A percentile compares a stretch with the other conserved stretches of the same genome.
phyloP scores from a whole-genome alignment of 37 sponge, comb jelly and placozoan genomes.

The Eunapius fragilis region DNA sequence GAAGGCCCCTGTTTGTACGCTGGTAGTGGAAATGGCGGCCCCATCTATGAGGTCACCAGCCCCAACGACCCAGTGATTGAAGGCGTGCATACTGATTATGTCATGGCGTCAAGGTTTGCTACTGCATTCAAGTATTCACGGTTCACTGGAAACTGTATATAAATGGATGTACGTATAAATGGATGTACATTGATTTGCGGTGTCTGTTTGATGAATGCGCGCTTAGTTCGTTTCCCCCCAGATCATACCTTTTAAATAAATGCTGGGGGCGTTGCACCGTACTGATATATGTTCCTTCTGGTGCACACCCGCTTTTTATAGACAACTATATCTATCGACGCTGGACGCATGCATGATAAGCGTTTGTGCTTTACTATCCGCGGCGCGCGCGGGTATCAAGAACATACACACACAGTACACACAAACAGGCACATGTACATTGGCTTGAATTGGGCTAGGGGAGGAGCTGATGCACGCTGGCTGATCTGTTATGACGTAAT shows the following conservation, averaged over 20 bases:
- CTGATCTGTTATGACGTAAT: not conserved
- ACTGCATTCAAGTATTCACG: not conserved
- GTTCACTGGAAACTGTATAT: not conserved
- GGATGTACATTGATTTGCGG: no score
- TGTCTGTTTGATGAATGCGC: no score
- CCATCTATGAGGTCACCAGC: conserved; percentile 6
- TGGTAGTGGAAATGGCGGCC: conserved; percentile 19
- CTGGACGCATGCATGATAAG: no score
- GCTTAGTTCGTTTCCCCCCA: no score
- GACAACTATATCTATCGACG: no score
- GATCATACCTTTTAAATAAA: no score
- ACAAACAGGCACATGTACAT: not conserved
- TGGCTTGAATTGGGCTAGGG: not conserved
- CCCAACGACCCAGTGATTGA: conserved; percentile 42
- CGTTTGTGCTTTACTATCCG: no score
- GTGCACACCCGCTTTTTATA: no score
- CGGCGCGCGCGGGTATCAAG: no score
- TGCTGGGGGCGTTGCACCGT: no score
- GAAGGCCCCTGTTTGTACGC: conserved; percentile 8
- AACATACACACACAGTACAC: no score
- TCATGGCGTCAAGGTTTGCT: not conserved
- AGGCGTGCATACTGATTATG: conserved; percentile 13
- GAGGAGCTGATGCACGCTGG: not conserved
- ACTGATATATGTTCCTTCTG: no score
- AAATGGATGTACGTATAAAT: not conserved